A percentile compares a stretch with the other conserved stretches of the same genome.
These are phyloP conservation scores for Centrocercus urophasianus DNA, from an alignment of 2,113 vertebrate genomes.

Conservation along the genomic window DNA sequence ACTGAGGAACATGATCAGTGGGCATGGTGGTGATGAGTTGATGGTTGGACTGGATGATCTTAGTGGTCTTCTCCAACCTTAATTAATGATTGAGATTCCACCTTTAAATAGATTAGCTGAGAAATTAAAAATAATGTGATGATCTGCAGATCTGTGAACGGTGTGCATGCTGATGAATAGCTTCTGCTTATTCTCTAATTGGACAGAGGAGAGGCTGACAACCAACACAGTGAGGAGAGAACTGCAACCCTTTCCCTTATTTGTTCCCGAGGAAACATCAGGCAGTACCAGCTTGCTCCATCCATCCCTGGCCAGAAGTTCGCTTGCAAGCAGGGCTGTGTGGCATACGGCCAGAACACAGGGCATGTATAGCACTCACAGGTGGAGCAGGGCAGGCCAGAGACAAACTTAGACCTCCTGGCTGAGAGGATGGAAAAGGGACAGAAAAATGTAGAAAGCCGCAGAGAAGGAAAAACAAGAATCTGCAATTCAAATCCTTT, in stretches of 20 bases:
- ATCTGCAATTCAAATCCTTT: slow-evolving; percentile 55
- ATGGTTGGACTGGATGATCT: no score
- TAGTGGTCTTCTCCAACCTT: no score
- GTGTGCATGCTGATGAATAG: not conserved
- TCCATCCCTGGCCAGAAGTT: not conserved
- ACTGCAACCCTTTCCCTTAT: not conserved
- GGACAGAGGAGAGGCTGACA: not conserved
- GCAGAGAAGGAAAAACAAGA: not conserved
- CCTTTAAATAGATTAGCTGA: not conserved
- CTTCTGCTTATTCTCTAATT: not conserved
- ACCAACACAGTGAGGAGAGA: not conserved
- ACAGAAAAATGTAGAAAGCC: not conserved
- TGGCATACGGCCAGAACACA: accelerated
- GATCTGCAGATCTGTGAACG: not conserved
- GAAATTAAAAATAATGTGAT: not conserved
- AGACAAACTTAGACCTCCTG: not conserved
- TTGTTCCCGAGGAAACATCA: not conserved
- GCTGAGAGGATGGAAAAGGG: not conserved
- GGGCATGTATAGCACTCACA: accelerated
- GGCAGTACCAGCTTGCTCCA: not conserved
- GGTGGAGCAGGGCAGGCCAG: not conserved
- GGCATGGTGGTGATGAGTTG: no score
- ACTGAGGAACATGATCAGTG: no score
- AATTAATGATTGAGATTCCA: not conserved
- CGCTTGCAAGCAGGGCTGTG: accelerated